Percentiles rank a stretch among this genome's conserved stretches.
phyloP scores from a whole-genome alignment of 2,113 vertebrate genomes.

The Tetrao urogallus region DNA sequence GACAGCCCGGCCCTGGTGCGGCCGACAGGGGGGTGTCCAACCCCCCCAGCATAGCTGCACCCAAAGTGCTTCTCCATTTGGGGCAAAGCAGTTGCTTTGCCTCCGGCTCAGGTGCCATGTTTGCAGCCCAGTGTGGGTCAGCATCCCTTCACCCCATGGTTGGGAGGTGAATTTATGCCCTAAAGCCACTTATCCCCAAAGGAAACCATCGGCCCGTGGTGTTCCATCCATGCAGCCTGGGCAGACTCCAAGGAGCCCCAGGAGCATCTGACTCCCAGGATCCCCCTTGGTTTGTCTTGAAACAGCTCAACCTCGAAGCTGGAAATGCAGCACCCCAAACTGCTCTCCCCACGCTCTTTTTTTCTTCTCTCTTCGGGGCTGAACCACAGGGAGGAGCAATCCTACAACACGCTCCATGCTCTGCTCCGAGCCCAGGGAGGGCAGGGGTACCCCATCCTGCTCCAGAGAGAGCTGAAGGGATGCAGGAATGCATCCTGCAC shows the following conservation, averaged over 20 bases:
- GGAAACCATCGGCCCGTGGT: accelerated
- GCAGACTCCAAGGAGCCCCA: accelerated
- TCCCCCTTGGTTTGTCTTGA: not conserved
- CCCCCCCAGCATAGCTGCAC: not conserved
- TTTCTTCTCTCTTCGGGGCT: not conserved
- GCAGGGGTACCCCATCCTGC: not conserved
- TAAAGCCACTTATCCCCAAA: not conserved
- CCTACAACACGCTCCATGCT: not conserved
- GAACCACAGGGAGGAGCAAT: accelerated
- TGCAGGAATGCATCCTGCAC: not conserved
- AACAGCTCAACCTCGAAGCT: not conserved
- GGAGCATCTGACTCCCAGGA: accelerated
- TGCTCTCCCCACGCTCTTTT: not conserved
- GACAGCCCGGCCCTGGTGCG: not conserved
- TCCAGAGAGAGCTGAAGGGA: not conserved
- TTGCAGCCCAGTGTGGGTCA: accelerated
- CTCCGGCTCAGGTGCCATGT: not conserved
- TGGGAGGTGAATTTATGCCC: not conserved
- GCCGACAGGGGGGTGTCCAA: not conserved
- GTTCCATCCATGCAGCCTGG: accelerated
- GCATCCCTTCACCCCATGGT: not conserved
- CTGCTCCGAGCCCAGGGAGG: not conserved
- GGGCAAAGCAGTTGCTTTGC: not conserved
- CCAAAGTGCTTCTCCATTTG: not conserved
- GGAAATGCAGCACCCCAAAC: not conserved